These are phyloP conservation scores for Agrilus planipennis DNA, from an alignment of 1,140 invertebrate genomes.

Conservation along the genomic window DNA sequence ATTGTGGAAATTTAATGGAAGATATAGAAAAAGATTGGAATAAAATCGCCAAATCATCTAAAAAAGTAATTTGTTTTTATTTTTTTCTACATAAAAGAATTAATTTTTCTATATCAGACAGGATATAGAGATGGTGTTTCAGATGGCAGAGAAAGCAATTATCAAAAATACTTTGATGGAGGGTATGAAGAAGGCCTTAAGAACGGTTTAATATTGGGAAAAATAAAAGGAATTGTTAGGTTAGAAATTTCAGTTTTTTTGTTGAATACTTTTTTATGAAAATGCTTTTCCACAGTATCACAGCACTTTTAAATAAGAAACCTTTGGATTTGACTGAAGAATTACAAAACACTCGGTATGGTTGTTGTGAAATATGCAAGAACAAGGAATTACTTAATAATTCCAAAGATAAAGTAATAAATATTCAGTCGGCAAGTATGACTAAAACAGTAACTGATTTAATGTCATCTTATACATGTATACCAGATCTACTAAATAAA, in stretches of 20 bases:
- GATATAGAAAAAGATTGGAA: conserved; percentile 16
- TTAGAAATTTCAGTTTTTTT: conserved; percentile 7
- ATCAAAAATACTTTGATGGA: conserved; percentile 43
- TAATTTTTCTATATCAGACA: conserved; percentile 28
- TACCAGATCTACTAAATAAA: neutral
- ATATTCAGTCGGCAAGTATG: conserved; percentile 5
- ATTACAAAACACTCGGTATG: conserved; percentile 10
- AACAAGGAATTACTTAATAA: conserved; percentile 5
- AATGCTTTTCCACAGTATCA: neutral
- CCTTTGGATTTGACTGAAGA: conserved; percentile 1
- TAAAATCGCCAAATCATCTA: conserved; percentile 23
- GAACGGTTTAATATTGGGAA: conserved; percentile 37
- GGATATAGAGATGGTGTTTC: conserved; percentile 44
- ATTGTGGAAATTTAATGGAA: too few species aligned
- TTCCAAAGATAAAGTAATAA: conserved; percentile 9
- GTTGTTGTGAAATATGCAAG: conserved; percentile 15
- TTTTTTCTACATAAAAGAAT: conserved; percentile 6
- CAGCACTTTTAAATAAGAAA: neutral
- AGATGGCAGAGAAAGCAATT: conserved; percentile 38
- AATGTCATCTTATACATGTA: conserved; percentile 1
- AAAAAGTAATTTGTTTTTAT: conserved; percentile 24
- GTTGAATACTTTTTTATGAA: neutral
- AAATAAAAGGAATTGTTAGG: conserved; percentile 31
- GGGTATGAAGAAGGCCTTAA: conserved; percentile 43
- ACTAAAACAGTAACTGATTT: conserved; percentile 7